Conservation (phyloP, 2,797 vertebrate species). For the Karalla daura region DNA sequence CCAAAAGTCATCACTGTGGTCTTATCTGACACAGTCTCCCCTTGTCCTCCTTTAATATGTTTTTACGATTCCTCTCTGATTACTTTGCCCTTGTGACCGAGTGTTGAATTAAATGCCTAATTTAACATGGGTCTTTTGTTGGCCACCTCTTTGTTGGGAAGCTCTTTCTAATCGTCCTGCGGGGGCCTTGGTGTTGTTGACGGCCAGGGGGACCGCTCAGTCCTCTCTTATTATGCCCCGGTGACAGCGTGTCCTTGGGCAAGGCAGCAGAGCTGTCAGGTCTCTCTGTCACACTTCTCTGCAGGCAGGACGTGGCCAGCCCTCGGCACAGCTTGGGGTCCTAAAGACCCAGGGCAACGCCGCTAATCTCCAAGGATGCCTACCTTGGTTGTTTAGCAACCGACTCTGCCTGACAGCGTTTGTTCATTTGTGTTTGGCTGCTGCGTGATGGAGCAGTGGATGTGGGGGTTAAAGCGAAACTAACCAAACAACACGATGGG, state of each 20-base stretch:
- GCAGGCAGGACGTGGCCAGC: slow-evolving; percentile 77
- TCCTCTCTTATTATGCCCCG: slow-evolving; percentile 72
- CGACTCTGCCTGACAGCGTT: slow-evolving; percentile 63
- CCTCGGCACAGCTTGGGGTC: slow-evolving; percentile 82
- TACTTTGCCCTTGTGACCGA: slow-evolving; percentile 82
- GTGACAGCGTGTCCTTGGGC: slow-evolving; percentile 82
- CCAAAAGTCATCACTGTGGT: slow-evolving; percentile 25
- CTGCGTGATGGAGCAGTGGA: slow-evolving; percentile 63
- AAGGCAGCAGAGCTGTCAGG: slow-evolving; percentile 85
- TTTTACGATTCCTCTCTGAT: slow-evolving; percentile 73
- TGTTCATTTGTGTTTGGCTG: slow-evolving; percentile 69
- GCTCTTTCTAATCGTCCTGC: slow-evolving; percentile 75
- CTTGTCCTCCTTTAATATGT: slow-evolving; percentile 62
- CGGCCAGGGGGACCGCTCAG: slow-evolving; percentile 68
- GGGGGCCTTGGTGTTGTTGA: slow-evolving; percentile 73
- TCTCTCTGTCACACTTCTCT: slow-evolving; percentile 84
- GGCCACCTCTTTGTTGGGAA: slow-evolving; percentile 72
- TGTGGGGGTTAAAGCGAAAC: slow-evolving; percentile 68
- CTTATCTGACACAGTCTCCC: slow-evolving; percentile 25
- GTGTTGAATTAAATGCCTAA: slow-evolving; percentile 85
- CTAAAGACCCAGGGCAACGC: slow-evolving; percentile 62
- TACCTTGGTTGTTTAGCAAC: slow-evolving; percentile 83
- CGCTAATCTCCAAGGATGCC: slow-evolving; percentile 80
- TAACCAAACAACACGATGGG: slow-evolving; percentile 78
- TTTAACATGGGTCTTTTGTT: slow-evolving; percentile 85